Evolutionary conservation across 2,113 vertebrate genomes (phyloP).

Genomic region (Cepphus grylle): DNA sequence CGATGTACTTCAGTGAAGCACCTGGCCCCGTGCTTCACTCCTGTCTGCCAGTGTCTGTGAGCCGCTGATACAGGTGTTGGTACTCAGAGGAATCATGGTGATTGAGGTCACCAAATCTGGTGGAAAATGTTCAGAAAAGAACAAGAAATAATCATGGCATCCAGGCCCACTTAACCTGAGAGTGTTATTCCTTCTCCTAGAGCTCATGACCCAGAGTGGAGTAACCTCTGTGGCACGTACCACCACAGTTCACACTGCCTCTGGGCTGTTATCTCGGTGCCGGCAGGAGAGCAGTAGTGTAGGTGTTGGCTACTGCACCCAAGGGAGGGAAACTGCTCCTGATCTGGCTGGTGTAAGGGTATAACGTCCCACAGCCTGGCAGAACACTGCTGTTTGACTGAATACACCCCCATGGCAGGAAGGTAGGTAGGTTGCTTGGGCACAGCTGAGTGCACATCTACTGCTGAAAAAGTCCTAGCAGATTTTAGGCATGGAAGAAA

Average conservation of each 20-base stretch:
- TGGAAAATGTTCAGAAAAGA: not conserved
- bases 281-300: not conserved
- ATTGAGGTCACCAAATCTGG: not conserved
- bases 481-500: not conserved
- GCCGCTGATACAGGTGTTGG: not conserved
- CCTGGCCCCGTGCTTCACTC: too few relatives aligned
- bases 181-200: not conserved
- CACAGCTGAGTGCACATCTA: not conserved
- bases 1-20: not conserved
- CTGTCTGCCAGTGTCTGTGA: not conserved
- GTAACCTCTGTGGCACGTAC: too few relatives aligned
- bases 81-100: not conserved
- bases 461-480: not conserved
- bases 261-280: not conserved
- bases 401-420: not conserved
- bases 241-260: fast-evolving
- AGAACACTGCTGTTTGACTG: not conserved
- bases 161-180: not conserved
- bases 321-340: not conserved
- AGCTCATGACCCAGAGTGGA: not conserved
- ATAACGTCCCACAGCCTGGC: not conserved
- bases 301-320: not conserved
- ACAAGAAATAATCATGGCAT: not conserved
- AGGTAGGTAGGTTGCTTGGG: not conserved
- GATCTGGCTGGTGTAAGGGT: not conserved